Evolutionary conservation across 2,888 invertebrate genomes (phyloP).

Genomic region (Chaetogeoica ovagalla): DNA sequence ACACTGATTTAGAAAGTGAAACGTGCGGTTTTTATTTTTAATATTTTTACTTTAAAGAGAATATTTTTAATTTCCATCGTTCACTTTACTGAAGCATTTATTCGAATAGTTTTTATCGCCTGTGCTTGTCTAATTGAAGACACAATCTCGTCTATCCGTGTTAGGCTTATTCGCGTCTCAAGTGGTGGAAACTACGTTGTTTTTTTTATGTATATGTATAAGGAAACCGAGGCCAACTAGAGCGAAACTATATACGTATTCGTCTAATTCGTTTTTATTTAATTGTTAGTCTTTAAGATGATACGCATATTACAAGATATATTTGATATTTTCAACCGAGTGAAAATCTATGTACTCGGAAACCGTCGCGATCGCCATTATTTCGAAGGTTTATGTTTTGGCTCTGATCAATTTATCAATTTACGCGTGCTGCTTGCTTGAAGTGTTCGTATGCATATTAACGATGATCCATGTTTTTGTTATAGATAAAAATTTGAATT

Average conservation of each 20-base stretch:
- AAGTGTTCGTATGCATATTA: not conserved
- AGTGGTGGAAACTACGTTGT: too few species aligned
- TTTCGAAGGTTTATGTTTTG: conserved; percentile 23
- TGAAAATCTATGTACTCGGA: conserved; percentile 30
- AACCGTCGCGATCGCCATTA: not conserved
- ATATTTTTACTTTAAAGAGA: conserved; percentile 15
- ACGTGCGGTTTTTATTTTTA: conserved; percentile 22
- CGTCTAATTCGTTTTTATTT: conserved; percentile 24
- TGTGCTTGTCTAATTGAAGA: conserved; percentile 20
- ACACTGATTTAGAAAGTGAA: conserved; percentile 29
- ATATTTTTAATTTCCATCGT: conserved; percentile 21
- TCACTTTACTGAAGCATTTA: not conserved
- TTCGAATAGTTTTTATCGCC: conserved; percentile 3
- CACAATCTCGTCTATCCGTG: conserved; percentile 45
- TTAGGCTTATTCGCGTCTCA: not conserved
- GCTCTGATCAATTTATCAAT: conserved; percentile 7
- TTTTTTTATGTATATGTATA: not conserved
- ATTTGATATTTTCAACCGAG: conserved; percentile 24
- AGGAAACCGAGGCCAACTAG: conserved; percentile 51
- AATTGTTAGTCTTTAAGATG: conserved; percentile 44
- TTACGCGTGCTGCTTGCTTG: not conserved
- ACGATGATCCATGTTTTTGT: conserved; percentile 3
- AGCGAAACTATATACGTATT: conserved; percentile 32
- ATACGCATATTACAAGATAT: conserved; percentile 38
- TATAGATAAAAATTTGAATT: conserved; percentile 40